Base-by-base conservation (phyloP, 1,140 invertebrate species). In the Eueides isabella region DNA sequence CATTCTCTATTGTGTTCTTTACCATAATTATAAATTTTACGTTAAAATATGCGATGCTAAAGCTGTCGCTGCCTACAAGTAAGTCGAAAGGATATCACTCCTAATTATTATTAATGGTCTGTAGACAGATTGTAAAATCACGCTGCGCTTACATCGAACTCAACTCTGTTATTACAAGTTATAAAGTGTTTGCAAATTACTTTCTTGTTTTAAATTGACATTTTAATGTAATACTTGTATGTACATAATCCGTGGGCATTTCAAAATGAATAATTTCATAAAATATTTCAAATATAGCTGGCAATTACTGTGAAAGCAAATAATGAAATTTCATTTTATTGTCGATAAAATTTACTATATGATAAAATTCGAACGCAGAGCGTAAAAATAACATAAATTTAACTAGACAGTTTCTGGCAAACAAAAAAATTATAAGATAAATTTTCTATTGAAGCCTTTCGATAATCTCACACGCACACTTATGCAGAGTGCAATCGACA, bases 401-500 rank as follows among this genome's bases (percentile, higher is more conserved):
- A 55, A 26, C 9, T 55, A 55, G 48, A 26, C 48, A 55, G 48
- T 55, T 55, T 12, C 48, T 66, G 33, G 23, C 64, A 33, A 16
- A 38, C 64, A 68, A 68, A 68, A 68, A 55, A 30, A n/a, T 61
- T 68, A 55, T 28, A 38, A 64, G 28, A 70, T 74, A 78, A 70
- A 71, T 55, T 72, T 64, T 76, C 74, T 72, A 76, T 76, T 70
- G 31, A 76, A 77, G 69, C 76, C 72, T 80, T 81, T 80, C 77
- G 74, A 85, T 87, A 87, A 88, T 87, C 83, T 83, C 76, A 72
- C 72, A 83, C 75, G 77, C 76, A 85, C 79, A 85, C 82, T 83
- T 87, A 84, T 84, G 79, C 81, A 82, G 76, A 86, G 87, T 88
- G 88, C 86, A 91, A 90, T 92, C 87, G 89, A 92, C 91, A 92